phyloP scores from a whole-genome alignment of 2,113 vertebrate species.

The Reinhardtius hippoglossoides region DNA sequence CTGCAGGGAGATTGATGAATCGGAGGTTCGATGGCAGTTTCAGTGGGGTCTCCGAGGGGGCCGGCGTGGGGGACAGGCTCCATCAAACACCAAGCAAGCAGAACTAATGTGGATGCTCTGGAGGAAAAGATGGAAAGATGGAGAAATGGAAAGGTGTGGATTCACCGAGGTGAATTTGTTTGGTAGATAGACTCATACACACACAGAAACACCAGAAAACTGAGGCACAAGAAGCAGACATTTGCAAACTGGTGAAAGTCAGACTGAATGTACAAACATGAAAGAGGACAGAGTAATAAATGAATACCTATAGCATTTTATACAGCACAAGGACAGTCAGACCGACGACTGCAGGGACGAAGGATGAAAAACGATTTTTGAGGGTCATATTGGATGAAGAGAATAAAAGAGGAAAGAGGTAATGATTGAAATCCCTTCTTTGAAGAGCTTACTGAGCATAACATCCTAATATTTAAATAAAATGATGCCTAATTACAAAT shows the following conservation, averaged over 20 bases:
- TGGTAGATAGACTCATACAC: background rate
- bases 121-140: constrained; percentile 31
- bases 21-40: constrained; percentile 57
- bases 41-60: constrained; percentile 49
- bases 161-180: constrained; percentile 36
- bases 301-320: constrained; percentile 1
- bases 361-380: constrained; percentile 18
- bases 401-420: no score
- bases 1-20: constrained; percentile 73
- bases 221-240: background rate
- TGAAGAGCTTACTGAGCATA: no score
- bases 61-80: constrained; percentile 60
- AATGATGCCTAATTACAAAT: background rate
- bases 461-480: background rate
- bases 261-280: constrained; percentile 7
- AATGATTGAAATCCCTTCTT: no score
- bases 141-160: constrained; percentile 10
- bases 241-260: constrained; percentile 1
- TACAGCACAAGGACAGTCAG: constrained; percentile 23
- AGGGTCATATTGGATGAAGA: no score
- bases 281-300: background rate
- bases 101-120: constrained; percentile 74
- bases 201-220: background rate
- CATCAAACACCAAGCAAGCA: constrained; percentile 76
- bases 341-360: constrained; percentile 7